phyloP scores from a whole-genome alignment of 2,113 vertebrate genomes.

The Notiomystis cincta region DNA sequence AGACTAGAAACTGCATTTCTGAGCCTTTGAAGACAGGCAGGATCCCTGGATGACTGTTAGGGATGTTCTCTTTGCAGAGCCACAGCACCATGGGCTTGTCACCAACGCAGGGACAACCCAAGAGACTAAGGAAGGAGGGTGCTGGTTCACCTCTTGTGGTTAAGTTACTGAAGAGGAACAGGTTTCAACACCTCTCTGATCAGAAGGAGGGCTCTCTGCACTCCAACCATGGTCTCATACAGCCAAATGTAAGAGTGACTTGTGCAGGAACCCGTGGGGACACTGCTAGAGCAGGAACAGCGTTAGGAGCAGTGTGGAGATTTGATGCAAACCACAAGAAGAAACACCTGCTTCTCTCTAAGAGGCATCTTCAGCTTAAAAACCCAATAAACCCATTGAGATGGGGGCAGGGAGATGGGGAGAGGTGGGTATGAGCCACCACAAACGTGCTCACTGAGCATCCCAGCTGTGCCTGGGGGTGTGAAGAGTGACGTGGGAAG shows the following conservation, averaged over 20 bases:
- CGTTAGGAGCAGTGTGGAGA: not conserved
- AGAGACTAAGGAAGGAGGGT: not conserved
- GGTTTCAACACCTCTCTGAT: not conserved
- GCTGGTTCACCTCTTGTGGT: not conserved
- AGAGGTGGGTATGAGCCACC: not conserved
- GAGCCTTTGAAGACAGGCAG: not conserved
- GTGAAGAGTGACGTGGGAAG: slow-evolving; percentile 1
- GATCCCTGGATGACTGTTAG: too few relatives aligned
- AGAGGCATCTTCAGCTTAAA: not conserved
- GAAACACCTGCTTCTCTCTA: not conserved
- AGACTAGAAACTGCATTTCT: not conserved
- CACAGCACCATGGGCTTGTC: not conserved
- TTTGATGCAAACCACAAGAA: not conserved
- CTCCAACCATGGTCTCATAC: not conserved
- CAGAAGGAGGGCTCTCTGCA: not conserved
- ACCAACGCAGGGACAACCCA: not conserved
- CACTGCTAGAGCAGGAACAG: not conserved
- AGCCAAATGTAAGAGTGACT: not conserved
- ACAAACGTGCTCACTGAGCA: fast-evolving
- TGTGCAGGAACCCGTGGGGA: not conserved
- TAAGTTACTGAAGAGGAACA: not conserved
- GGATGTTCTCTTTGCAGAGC: not conserved
- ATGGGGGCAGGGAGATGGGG: not conserved
- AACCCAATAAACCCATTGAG: not conserved
- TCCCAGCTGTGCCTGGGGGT: not conserved